Base-by-base conservation (phyloP, 2,113 vertebrate genomes). In the Cardinalis cardinalis region DNA sequence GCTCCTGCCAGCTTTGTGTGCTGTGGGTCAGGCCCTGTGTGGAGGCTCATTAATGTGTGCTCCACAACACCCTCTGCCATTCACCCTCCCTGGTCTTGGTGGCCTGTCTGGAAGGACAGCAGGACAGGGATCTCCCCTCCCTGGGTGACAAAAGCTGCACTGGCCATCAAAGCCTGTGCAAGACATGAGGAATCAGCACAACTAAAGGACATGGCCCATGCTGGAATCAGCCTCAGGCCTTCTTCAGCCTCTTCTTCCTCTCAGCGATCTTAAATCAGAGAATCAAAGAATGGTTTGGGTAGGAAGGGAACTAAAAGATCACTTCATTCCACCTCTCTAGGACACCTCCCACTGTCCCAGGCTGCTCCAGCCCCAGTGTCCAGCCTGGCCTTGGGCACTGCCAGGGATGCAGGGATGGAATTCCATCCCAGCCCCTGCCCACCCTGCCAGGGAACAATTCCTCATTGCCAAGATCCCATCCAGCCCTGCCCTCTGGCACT, bases 1-100 rank as follows among this genome's bases (percentile, higher is more conserved):
- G 34, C 4, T 92, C 76, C 82, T 94, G 88, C 86, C 88, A 94
- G 44, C 36, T 94, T n/a, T 79, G 56, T 77, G 58, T 2, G 7
- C 68, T 65, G 24, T 36, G 74, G 58, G 38, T 71, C 0, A 0
- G 32, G 34, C 59, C 23, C 75, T 75, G 9, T 15, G 43, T 12
- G 43, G 34, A 61, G 24, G 23, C 3, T 85, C 83, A 32, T 23
- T 36, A 36, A 41, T 38, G 32, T 46, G 41, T 12, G 12, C 18
- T 38, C 28, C 36, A 29, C 0, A 3, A 38, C 10, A 18, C 20
- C 18, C 43, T 68, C 53, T 75, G 53, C 13, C 7, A 38, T 31
- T 51, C 14, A 48, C 43, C 88, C 46, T 64, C 61, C 56, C 18
- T 72, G 44, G 17, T 26, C 25, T 10, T 49, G 52, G 18, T 80